Conservation (phyloP, 2,888 invertebrate genomes). For the Ethmia dodecea region DNA sequence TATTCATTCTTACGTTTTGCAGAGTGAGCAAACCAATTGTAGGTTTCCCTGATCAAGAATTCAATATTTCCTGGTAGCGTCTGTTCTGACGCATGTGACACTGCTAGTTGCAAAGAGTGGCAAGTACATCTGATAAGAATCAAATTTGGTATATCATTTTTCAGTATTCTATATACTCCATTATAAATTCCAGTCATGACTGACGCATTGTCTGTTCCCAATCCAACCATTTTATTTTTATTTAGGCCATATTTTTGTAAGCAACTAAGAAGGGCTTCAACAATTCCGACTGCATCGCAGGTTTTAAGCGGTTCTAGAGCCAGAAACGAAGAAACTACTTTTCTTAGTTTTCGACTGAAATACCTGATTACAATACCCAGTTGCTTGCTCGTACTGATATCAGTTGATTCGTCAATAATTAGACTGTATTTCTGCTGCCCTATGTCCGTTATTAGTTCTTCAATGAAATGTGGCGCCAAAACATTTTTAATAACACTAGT, state of each 20-base stretch:
- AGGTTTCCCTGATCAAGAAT: slow-evolving; percentile 24
- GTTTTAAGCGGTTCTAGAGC: not conserved
- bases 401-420: slow-evolving; percentile 22
- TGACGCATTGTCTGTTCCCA: slow-evolving; percentile 29
- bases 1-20: slow-evolving; percentile 17
- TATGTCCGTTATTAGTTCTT: slow-evolving; percentile 10
- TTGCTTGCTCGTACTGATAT: slow-evolving; percentile 10
- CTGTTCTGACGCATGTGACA: slow-evolving; percentile 23
- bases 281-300: not conserved
- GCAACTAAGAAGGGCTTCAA: not conserved
- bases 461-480: slow-evolving; percentile 14
- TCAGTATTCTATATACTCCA: slow-evolving; percentile 21
- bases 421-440: slow-evolving; percentile 12
- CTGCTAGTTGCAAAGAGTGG: slow-evolving; percentile 25
- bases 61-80: slow-evolving; percentile 26
- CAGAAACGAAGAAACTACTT: slow-evolving; percentile 15
- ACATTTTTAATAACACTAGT: slow-evolving; percentile 15
- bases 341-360: slow-evolving; percentile 13
- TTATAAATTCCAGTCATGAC: slow-evolving; percentile 27
- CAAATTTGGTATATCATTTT: slow-evolving; percentile 12
- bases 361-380: slow-evolving; percentile 19
- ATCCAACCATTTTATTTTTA: slow-evolving; percentile 20
- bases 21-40: slow-evolving; percentile 26
- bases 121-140: slow-evolving; percentile 14
- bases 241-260: slow-evolving; percentile 1